Evolutionary conservation across 1,140 invertebrate genomes (phyloP), one percentile per base, ranked within the genome.

Genomic region (Cyphomyrmex costatus): DNA sequence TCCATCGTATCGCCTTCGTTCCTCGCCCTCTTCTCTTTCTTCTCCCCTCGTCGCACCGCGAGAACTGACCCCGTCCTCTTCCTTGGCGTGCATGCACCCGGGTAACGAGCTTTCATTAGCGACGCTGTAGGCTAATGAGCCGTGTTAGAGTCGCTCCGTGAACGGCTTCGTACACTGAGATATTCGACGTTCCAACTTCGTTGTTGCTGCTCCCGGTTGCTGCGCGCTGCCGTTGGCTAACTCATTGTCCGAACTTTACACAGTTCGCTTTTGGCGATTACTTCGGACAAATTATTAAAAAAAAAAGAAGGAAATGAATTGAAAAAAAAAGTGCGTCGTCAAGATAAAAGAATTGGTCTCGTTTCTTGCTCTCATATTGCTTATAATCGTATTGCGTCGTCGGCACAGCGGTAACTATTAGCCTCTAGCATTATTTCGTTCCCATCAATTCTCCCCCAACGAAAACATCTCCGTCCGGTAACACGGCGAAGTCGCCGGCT

Each of bases 101-200:
- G 91, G 92, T 94, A 95, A 95, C 93, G 94, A 95, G 93, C 93
- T 95, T 95, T 95, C 94, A 94, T 95, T 95, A 95, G 93, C 93
- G 93, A 95, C 92, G 92, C 92, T 94, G 93, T 94, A 94, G 93
- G 94, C 94, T 95, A 95, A 95, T 95, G 94, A 95, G 94, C 93
- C 91, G 86, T 94, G 94, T 93, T 94, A 88, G 86, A 89, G 78
- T 74, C 70, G 46, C 84, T 83, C 73, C 86, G 53, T 88, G 76
- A 73, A 89, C 84, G 77, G 73, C 63, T 89, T 88, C 85, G 88
- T 90, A 91, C 88, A 84, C 66, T 74, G 86, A 30, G 56, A 33
- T 36, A 77, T 86, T 85, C 82, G 70, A 68, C 63, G 77, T 56
- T 91, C 88, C 68, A 60, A 70, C 86, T 90, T 82, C 56, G 61